These are phyloP conservation scores for Hyperopisus bebe DNA, from an alignment of 2,113 vertebrate species.

Conservation along the genomic window DNA sequence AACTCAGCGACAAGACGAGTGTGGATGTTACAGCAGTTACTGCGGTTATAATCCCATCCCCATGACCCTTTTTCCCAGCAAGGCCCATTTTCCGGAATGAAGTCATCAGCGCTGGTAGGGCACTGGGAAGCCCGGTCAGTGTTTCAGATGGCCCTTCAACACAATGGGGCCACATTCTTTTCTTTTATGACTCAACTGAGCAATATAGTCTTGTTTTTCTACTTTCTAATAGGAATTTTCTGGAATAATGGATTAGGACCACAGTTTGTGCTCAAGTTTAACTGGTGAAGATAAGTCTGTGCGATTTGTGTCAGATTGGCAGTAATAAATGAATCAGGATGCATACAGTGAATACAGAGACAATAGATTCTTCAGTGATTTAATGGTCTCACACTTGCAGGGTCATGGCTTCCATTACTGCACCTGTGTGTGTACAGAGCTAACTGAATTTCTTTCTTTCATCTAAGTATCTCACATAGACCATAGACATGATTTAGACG, in stretches of 20 bases:
- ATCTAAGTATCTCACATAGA: not conserved
- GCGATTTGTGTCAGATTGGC: not conserved
- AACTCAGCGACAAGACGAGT: not conserved
- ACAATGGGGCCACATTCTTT: not conserved
- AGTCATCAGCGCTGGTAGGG: not conserved
- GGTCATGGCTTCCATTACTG: not conserved
- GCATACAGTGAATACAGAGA: not conserved
- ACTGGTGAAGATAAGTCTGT: not conserved
- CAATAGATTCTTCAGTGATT: not conserved
- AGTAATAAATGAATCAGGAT: not conserved
- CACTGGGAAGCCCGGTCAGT: not conserved
- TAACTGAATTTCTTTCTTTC: not conserved
- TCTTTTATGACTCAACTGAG: not conserved
- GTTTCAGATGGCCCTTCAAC: not conserved
- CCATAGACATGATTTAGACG: not conserved
- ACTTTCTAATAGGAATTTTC: not conserved
- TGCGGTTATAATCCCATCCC: not conserved
- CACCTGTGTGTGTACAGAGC: not conserved
- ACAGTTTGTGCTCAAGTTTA: not conserved
- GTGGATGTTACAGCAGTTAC: not conserved
- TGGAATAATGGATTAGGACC: not conserved
- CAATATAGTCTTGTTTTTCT: not conserved
- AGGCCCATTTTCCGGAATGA: not conserved
- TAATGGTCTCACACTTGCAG: not conserved
- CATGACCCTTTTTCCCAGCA: not conserved